phyloP scores from a whole-genome alignment of 2,113 vertebrate genomes.

The Pygathrix nemaeus region DNA sequence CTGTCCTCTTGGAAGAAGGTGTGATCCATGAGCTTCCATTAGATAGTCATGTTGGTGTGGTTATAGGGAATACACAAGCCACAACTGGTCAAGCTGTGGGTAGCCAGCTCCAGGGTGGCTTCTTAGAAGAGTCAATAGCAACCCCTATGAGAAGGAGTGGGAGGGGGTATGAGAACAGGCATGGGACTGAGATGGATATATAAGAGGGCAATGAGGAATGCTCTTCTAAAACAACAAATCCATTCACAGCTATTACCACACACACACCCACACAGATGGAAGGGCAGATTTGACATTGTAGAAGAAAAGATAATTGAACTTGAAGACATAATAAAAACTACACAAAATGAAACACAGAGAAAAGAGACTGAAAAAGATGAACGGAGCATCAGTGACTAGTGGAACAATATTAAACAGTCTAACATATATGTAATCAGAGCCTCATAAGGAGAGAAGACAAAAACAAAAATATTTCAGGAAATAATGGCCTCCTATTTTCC shows the following conservation, averaged over 20 bases:
- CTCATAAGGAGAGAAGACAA: background rate
- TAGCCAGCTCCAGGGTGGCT: conserved; percentile 90
- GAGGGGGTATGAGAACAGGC: no score
- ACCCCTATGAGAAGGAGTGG: conserved; percentile 79
- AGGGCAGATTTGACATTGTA: background rate
- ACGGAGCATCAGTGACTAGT: background rate
- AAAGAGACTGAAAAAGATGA: background rate
- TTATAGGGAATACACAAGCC: conserved; percentile 90
- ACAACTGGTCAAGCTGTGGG: conserved; percentile 87
- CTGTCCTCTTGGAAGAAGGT: conserved; percentile 91
- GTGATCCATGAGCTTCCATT: conserved; percentile 91
- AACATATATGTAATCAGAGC: background rate
- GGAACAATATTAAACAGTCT: background rate
- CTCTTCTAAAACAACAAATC: background rate
- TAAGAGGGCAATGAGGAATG: background rate
- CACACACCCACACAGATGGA: background rate
- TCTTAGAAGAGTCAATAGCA: conserved; percentile 92
- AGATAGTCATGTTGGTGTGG: conserved; percentile 88
- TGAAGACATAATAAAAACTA: background rate
- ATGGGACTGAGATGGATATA: no score
- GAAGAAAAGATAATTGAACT: background rate
- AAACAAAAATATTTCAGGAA: background rate
- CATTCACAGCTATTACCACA: background rate
- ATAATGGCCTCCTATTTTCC: background rate
- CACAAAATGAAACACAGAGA: background rate